A percentile compares a stretch with the other conserved stretches of the same genome.
Conservation (phyloP, 1,140 invertebrate genomes). For the Calosoma granatense region DNA sequence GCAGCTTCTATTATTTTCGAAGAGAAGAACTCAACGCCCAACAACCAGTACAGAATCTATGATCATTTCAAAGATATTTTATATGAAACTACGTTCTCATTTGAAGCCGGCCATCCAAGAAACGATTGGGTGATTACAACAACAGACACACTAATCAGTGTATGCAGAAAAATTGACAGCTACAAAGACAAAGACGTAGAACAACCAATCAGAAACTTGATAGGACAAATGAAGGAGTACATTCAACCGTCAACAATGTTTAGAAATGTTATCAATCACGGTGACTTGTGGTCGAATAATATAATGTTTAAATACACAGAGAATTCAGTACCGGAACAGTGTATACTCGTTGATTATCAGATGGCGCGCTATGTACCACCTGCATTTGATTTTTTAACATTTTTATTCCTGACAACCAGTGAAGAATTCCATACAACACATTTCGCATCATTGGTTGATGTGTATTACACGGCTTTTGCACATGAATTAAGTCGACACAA, state of each 20-base stretch:
- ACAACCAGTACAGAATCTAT: background rate
- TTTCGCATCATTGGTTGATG: constrained; percentile 15
- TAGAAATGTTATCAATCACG: constrained; percentile 36
- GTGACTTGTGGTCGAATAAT: constrained; percentile 41
- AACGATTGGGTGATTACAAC: background rate
- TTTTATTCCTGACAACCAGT: constrained; percentile 29
- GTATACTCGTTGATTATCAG: constrained; percentile 32
- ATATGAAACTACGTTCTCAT: background rate
- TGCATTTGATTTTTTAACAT: constrained; percentile 29
- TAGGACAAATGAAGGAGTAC: background rate
- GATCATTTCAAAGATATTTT: constrained; percentile 10
- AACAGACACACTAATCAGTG: background rate
- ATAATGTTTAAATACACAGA: constrained; percentile 38
- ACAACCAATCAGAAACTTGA: background rate
- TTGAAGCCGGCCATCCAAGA: background rate
- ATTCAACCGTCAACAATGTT: background rate
- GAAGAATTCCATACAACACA: constrained; percentile 24
- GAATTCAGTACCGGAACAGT: constrained; percentile 20
- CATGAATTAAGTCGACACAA: constrained; percentile 7
- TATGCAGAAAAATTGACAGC: background rate
- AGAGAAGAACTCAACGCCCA: constrained; percentile 14
- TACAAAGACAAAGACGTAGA: background rate
- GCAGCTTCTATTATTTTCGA: constrained; percentile 25
- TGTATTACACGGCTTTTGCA: constrained; percentile 9
- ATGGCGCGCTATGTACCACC: constrained; percentile 31